These are phyloP conservation scores for Solenopsis fugax DNA, from an alignment of 1,140 invertebrate genomes.

Conservation along the genomic window DNA sequence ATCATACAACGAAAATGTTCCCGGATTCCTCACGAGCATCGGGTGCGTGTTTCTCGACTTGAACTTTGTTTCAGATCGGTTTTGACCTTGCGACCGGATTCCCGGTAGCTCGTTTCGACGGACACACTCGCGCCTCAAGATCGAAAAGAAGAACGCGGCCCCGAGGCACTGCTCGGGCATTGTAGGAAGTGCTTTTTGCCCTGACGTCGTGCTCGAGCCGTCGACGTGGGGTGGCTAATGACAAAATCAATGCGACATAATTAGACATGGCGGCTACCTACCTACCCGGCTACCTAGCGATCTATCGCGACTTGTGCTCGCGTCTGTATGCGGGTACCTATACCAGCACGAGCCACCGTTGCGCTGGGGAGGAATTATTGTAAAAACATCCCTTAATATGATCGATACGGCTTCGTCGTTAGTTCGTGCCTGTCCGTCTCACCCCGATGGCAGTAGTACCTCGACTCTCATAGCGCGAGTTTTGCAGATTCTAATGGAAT, in stretches of 20 bases:
- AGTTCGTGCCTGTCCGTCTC: slow-evolving; percentile 63
- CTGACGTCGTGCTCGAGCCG: slow-evolving; percentile 74
- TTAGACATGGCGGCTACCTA: slow-evolving; percentile 85
- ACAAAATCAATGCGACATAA: slow-evolving; percentile 87
- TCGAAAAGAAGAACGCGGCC: slow-evolving; percentile 66
- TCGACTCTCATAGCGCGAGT: background rate
- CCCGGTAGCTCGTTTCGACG: background rate
- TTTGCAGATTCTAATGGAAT: background rate
- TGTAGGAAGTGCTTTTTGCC: slow-evolving; percentile 80
- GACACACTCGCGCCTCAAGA: background rate
- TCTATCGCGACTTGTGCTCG: slow-evolving; percentile 49
- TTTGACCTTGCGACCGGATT: background rate
- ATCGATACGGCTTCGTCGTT: slow-evolving; percentile 79
- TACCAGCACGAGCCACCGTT: slow-evolving; percentile 58
- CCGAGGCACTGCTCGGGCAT: slow-evolving; percentile 56
- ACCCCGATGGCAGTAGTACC: background rate
- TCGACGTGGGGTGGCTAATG: slow-evolving; percentile 84
- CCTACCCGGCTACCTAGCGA: slow-evolving; percentile 73
- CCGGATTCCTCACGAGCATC: background rate
- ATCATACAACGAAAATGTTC: background rate
- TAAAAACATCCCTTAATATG: slow-evolving; percentile 84
- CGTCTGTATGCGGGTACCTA: slow-evolving; percentile 33
- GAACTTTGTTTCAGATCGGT: background rate
- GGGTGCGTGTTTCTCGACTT: background rate
- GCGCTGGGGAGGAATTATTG: slow-evolving; percentile 79